Base-by-base conservation (phyloP, 2,888 invertebrate species). In the Hyles lineata region DNA sequence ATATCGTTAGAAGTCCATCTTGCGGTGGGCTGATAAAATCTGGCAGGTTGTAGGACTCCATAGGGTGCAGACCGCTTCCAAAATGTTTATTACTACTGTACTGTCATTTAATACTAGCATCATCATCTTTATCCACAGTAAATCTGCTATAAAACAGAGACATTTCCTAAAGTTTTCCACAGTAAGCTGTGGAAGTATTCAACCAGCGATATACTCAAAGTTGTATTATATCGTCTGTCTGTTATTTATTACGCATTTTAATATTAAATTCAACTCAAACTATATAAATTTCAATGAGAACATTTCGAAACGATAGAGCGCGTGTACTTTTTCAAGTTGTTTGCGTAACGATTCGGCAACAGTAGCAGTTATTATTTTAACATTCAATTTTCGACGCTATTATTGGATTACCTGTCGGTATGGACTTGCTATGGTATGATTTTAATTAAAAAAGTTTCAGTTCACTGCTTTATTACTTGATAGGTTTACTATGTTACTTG, bases 381-480 rank as follows among this genome's bases (percentile, higher is more conserved):
- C 32, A 32, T 70, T 55, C 55, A 29, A 58, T 35, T 72, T 63
- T 62, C 29, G 43, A 62, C 21, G 70, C 17, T 55, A 59, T 55
- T 35, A 76, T 80, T 79, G 72, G 78, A 76, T 80, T 76, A 75
- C 73, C 74, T 74, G 73, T 71, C 74, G 63, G 77, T 76, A 76
- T 77, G 76, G 79, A 80, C 77, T 76, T 79, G 76, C 70, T 73
- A 73, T 72, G 73, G 75, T 61, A 67, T 60, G 21, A 72, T 74
- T 79, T 79, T 79, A 82, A 80, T 80, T 79, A 76, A 80, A 80
- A 80, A 80, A 81, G 74, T 83, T 81, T 78, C 19, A 50, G 69
- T 73, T 72, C 76, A 78, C 76, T 78, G 73, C 73, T 81, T 78
- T 75, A 79, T 74, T 77, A 74, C 76, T 76, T 76, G 55, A 76